These are phyloP conservation scores for Scortum barcoo DNA, from an alignment of 2,113 vertebrate species.

Conservation along the genomic window DNA sequence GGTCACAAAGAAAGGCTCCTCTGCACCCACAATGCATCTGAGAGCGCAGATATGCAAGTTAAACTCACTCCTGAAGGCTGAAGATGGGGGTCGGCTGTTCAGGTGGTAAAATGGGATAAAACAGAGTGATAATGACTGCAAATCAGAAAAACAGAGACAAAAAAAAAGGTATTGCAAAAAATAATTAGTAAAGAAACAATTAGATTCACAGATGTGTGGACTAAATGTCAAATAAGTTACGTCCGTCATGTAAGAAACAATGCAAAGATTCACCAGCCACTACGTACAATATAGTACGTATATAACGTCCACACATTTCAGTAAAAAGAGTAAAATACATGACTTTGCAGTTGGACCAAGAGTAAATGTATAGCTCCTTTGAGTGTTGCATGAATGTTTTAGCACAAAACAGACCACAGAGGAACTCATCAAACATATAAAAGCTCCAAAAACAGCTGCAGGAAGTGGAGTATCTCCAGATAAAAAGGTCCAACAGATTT, in stretches of 20 bases:
- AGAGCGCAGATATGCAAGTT: background rate
- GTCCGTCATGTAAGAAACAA: background rate
- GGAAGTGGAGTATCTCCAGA: background rate
- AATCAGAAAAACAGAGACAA: background rate
- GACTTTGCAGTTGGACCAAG: too few species aligned
- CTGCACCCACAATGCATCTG: background rate
- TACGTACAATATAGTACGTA: background rate
- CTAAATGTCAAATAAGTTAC: too few species aligned
- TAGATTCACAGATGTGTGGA: too few species aligned
- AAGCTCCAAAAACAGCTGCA: background rate
- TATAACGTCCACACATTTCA: background rate
- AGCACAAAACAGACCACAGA: background rate
- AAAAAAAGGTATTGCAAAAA: background rate
- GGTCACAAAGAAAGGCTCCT: background rate
- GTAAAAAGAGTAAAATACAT: background rate
- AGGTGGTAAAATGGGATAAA: background rate
- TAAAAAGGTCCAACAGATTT: too few species aligned
- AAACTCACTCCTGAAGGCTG: slow-evolving; percentile 7
- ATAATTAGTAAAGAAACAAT: background rate
- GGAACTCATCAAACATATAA: background rate
- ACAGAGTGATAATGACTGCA: background rate
- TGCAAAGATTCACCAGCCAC: background rate
- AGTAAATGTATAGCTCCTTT: too few species aligned
- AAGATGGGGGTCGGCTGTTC: background rate
- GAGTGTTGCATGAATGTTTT: too few species aligned